These are phyloP conservation scores for Nesidiocoris tenuis DNA, from an alignment of 2,888 invertebrate species.

Conservation along the genomic window DNA sequence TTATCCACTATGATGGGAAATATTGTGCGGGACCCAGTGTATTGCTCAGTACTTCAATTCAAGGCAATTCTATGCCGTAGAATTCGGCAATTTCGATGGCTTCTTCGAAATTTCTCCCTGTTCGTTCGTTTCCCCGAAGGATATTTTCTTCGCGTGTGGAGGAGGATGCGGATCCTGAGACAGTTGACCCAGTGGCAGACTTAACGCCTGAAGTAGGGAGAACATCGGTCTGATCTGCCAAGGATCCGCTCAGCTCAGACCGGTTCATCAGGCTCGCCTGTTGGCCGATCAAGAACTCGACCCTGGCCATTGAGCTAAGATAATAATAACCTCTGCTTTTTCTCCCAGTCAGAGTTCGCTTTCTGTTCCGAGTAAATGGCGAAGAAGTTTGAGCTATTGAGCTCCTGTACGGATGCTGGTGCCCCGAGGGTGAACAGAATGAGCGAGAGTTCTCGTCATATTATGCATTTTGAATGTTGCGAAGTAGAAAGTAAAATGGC, in stretches of 20 bases:
- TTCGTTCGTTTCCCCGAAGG: too few relatives aligned
- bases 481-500: neutral
- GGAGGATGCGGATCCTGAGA: neutral
- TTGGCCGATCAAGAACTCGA: too few relatives aligned
- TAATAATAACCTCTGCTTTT: neutral
- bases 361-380: neutral
- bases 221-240: neutral
- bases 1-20: too few relatives aligned
- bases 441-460: neutral
- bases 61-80: too few relatives aligned
- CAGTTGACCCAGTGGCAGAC: neutral
- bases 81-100: too few relatives aligned
- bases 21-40: too few relatives aligned
- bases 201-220: neutral
- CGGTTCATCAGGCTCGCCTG: neutral
- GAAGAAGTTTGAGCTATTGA: neutral
- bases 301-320: neutral
- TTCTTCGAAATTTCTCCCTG: too few relatives aligned
- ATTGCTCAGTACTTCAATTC: too few relatives aligned
- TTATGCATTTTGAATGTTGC: neutral
- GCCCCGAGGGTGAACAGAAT: neutral
- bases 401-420: neutral
- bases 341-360: neutral
- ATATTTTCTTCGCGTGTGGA: too few relatives aligned
- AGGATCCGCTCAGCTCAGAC: neutral